These are phyloP conservation scores for Laticauda colubrina DNA, from an alignment of 2,113 vertebrate species.

Conservation along the genomic window DNA sequence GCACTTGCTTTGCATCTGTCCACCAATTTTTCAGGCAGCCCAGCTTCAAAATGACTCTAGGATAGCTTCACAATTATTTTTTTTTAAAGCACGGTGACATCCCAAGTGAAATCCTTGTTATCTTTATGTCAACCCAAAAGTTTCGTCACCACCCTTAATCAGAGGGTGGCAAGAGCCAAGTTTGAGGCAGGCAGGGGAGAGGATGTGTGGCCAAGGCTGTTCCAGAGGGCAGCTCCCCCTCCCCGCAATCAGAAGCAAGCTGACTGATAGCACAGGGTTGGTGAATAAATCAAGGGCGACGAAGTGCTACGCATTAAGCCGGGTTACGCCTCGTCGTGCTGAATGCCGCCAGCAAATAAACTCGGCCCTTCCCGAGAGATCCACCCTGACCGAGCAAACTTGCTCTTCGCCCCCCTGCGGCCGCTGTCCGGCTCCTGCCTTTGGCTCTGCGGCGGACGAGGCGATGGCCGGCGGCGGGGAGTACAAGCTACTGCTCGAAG, in stretches of 20 bases:
- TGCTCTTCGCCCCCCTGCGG: neutral
- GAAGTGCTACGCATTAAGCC: neutral
- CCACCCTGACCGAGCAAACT: neutral
- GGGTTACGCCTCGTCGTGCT: neutral
- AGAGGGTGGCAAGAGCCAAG: neutral
- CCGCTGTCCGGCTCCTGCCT: neutral
- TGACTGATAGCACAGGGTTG: neutral
- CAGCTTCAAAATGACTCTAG: neutral
- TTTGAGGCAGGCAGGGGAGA: neutral
- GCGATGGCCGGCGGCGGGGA: constrained; percentile 42
- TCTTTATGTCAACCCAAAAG: neutral
- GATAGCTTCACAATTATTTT: neutral
- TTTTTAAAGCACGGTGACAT: neutral
- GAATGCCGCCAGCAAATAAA: neutral
- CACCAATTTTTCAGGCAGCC: neutral
- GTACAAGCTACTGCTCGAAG: constrained; percentile 79
- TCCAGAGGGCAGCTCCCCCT: neutral
- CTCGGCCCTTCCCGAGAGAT: neutral
- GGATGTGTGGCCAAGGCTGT: neutral
- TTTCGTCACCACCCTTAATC: neutral
- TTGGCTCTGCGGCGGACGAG: neutral
- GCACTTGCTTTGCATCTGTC: neutral
- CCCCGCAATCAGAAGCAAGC: neutral
- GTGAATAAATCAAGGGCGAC: neutral
- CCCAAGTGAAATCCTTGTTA: neutral